Base-by-base conservation (phyloP, 2,797 vertebrate species). In the Gobionotothen gibberifrons region DNA sequence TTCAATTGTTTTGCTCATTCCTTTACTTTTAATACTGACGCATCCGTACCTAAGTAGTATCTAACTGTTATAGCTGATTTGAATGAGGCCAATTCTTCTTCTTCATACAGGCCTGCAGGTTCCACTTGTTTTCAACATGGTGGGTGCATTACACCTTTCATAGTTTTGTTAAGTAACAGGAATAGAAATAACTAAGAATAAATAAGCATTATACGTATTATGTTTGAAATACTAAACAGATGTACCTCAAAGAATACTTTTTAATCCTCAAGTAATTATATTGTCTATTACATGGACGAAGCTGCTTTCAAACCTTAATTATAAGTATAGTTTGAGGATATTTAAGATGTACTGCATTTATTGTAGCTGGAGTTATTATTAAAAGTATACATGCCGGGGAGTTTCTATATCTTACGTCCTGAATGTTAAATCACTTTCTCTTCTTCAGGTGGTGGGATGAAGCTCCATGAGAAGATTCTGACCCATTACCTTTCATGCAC, bases 391-490 rank as follows among this genome's bases (percentile, higher is more conserved):
- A 47, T 47, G 21, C 22, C 19, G 22, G 10, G 14, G 14, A 11
- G 57, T 55, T 64, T 62, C 1, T 21, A 2, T 59, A 9, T 65
- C 59, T 66, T 15, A 32, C 2, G 11, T 46, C 77, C 2, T 1
- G 13, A 44, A 60, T 29, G 11, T 60, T 6, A 40, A 57, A 49
- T 1, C 1, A 13, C 2, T 53, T 46, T 68, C 5, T 66, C 19
- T 36, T 81, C 49, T 72, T n/a, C 19, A 87, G 80, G 83, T 72
- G 82, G 51, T 90, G 89, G 66, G 2, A 99, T 99, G 97, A 99
- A 99, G 94, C 90, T 99, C 89, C 96, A 99, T 21, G 88, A 96
- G 92, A 96, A 96, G 74, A 96, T 97, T 0, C 82, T 98, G 90
- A 95, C 94, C 59, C 96, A 96, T 89, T 99, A 96, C 0, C 95